Conservation (phyloP, 1,140 invertebrate species). For the Lepidotrigona ventralis region DNA sequence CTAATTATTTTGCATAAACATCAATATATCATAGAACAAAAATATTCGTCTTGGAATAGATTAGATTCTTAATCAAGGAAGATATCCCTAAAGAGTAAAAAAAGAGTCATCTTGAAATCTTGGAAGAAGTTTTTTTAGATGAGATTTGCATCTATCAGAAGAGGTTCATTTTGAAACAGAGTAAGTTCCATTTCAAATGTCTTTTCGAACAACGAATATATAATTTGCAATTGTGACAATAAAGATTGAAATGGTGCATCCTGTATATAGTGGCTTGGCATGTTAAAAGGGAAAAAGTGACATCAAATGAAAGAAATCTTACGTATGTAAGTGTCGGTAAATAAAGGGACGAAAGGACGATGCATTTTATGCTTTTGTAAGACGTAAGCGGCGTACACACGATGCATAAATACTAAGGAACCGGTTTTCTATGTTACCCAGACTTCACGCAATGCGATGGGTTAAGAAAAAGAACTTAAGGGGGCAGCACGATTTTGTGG, state of each 20-base stretch:
- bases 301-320: not conserved
- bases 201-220: not conserved
- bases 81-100: not conserved
- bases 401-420: constrained; percentile 43
- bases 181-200: not conserved
- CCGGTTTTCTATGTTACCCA: constrained; percentile 48
- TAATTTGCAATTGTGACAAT: not conserved
- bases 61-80: not conserved
- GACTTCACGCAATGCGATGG: not conserved
- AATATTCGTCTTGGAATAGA: not conserved
- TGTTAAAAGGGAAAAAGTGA: not conserved
- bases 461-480: constrained; percentile 30
- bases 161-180: not conserved
- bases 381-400: not conserved
- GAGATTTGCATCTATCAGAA: not conserved
- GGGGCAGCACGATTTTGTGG: constrained; percentile 52
- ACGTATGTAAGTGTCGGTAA: not conserved
- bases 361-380: constrained; percentile 21
- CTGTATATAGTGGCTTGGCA: too few species aligned
- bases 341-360: not conserved
- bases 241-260: not conserved
- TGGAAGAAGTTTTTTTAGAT: not conserved
- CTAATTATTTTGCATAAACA: not conserved
- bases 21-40: not conserved
- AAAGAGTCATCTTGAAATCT: not conserved